These are phyloP conservation scores for Tiaroga cobitis DNA, from an alignment of 2,797 vertebrate species.

Conservation along the genomic window DNA sequence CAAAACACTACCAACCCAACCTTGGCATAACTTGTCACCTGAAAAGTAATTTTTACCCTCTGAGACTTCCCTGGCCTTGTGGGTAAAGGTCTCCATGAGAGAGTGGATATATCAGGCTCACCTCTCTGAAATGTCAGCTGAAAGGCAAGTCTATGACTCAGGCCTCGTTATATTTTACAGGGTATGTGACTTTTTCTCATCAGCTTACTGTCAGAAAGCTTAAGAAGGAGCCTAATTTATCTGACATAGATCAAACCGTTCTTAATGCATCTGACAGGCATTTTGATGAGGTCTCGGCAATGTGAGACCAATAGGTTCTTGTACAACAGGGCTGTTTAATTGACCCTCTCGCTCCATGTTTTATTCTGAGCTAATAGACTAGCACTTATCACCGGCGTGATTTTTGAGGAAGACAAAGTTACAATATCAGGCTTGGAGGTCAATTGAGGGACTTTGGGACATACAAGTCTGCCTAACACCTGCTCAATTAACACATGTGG, in stretches of 20 bases:
- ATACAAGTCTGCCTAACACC: neutral
- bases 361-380: slow-evolving; percentile 59
- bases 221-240: slow-evolving; percentile 72
- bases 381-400: slow-evolving; percentile 62
- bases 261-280: slow-evolving; percentile 71
- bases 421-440: slow-evolving; percentile 43
- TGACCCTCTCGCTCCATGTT: slow-evolving; percentile 58
- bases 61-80: slow-evolving; percentile 7
- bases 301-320: slow-evolving; percentile 56
- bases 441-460: slow-evolving; percentile 58
- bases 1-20: neutral
- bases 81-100: slow-evolving; percentile 27
- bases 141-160: slow-evolving; percentile 55
- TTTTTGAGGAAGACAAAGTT: slow-evolving; percentile 50
- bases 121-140: slow-evolving; percentile 49
- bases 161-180: slow-evolving; percentile 64
- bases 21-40: slow-evolving; percentile 17
- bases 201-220: slow-evolving; percentile 66
- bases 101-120: slow-evolving; percentile 45
- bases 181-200: slow-evolving; percentile 65
- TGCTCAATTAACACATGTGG: slow-evolving; percentile 17
- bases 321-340: slow-evolving; percentile 60
- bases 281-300: slow-evolving; percentile 72
- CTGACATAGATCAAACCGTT: slow-evolving; percentile 68
- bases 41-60: slow-evolving; percentile 33